A percentile compares a stretch with the other conserved stretches of the same genome.
phyloP scores from a whole-genome alignment of 2,888 invertebrate species.

The Heterodera filipjevi region DNA sequence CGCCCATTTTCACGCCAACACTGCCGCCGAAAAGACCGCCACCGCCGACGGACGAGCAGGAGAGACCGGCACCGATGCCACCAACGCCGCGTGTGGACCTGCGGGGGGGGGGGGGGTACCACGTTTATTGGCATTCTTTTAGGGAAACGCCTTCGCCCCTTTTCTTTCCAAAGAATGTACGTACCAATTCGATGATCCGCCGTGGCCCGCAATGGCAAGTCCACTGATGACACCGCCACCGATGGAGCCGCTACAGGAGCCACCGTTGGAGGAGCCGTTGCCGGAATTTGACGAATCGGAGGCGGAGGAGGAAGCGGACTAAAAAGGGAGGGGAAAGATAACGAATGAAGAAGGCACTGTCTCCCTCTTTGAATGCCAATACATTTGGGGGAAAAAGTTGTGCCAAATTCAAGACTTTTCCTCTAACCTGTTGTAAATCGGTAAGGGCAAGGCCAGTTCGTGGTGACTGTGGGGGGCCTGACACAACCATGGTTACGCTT shows the following conservation, averaged over 20 bases:
- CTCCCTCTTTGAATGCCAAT: not conserved
- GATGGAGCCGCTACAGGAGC: conserved; percentile 42
- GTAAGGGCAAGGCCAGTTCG: conserved; percentile 63
- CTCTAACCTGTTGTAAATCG: conserved; percentile 51
- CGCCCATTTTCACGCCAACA: conserved; percentile 30
- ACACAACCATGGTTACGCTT: conserved; percentile 18
- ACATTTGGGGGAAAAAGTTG: not conserved
- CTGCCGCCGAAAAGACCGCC: conserved; percentile 29
- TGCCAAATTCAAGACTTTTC: not conserved
- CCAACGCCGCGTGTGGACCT: conserved; percentile 46
- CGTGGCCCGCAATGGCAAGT: conserved; percentile 43
- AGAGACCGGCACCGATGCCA: conserved; percentile 45
- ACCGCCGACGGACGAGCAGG: not conserved
- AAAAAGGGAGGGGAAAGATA: not conserved
- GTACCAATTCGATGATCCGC: conserved; percentile 42
- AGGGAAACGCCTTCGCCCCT: not conserved
- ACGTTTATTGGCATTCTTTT: not conserved
- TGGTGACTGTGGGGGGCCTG: conserved; percentile 55
- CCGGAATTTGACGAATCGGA: conserved; percentile 39
- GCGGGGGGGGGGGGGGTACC: not conserved
- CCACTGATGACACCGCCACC: conserved; percentile 52
- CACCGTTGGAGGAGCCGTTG: conserved; percentile 42
- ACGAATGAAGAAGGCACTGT: not conserved
- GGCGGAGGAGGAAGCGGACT: conserved; percentile 47
- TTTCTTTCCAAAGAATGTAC: not conserved